A percentile compares a stretch with the other conserved stretches of the same genome.
Evolutionary conservation across 2,888 invertebrate species (phyloP).

Genomic region (Campopleginae sp.): DNA sequence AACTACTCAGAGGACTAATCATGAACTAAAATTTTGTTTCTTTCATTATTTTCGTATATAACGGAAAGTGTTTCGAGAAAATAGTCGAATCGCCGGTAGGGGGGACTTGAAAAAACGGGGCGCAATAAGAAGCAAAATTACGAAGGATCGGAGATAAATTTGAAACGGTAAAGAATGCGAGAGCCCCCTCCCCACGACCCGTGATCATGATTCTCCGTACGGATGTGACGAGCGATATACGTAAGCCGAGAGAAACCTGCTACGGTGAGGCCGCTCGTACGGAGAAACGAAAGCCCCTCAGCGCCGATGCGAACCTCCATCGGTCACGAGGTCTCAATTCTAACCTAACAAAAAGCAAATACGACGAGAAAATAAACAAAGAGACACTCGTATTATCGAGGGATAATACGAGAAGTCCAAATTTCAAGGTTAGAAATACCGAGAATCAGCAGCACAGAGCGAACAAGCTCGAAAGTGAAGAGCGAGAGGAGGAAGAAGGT

Average conservation of each 20-base stretch:
- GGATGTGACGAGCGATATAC: conserved; percentile 79
- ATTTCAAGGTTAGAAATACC: conserved; percentile 1
- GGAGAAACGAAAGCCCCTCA: conserved; percentile 52
- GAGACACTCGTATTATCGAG: conserved; percentile 1
- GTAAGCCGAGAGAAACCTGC: conserved; percentile 76
- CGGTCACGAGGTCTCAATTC: neutral
- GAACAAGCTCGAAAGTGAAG: neutral
- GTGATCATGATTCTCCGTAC: conserved; percentile 83
- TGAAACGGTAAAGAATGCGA: conserved; percentile 77
- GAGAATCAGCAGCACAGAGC: neutral
- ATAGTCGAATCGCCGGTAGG: conserved; percentile 5
- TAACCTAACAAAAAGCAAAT: neutral
- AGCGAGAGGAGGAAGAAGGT: neutral
- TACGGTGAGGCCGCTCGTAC: conserved; percentile 43
- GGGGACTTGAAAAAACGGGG: neutral
- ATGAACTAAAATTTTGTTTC: neutral
- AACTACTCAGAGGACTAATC: neutral
- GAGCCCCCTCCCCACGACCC: conserved; percentile 76
- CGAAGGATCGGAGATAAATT: conserved; percentile 36
- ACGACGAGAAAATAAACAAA: neutral
- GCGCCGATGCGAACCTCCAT: conserved; percentile 30
- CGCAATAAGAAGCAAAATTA: conserved; percentile 2
- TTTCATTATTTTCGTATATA: neutral
- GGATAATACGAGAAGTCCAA: neutral
- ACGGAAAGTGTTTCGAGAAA: neutral